Base-by-base conservation (phyloP, 64 coral and sea anemone genomes). In the Cladopsammia gracilis region DNA sequence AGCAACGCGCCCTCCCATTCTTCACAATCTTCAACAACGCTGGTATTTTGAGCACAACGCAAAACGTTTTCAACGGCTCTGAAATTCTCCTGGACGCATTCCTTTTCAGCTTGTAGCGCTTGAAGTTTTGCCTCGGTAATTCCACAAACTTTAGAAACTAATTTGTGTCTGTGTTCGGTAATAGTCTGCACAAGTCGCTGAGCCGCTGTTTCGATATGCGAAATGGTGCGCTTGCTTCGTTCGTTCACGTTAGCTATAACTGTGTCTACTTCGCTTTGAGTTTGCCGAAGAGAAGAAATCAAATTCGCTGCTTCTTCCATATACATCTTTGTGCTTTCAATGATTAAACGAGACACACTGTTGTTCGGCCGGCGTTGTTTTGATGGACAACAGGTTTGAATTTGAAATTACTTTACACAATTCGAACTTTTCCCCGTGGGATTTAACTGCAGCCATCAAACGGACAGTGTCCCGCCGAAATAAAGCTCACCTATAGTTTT, bases 231-330 rank as follows among this genome's bases (percentile, higher is more conserved):
- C 3, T 49, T 75, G 16, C 72, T 48, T 6, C 43, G 45, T 75
- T 75, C 72, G 16, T 75, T 75, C 44, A 75, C 72, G 26, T 75
- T 75, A 18, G 44, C 43, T 15, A 75, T 18, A 48, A 75, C 72
- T 75, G 16, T 13, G 72, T 75, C 72, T 18, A 75, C 16, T 15
- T 75, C 46, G 16, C 44, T 49, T 18, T 48, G 19, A 10, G 72
- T 51, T 49, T 75, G 44, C 45, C 47, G 72, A 18, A 75, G 44
- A 75, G 72, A 47, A 48, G 16, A 49, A 48, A 75, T 48, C 8
- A 75, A 46, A 46, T 75, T 75, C 13, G 72, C 72, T 75, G 72
- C 72, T 75, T 75, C 44, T 45, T 75, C 72, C 72, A 75, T 75
- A 19, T 75, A 16, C 72, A 75, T 75, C 18, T 72, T 72, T 42